Base-by-base conservation (phyloP, 2,888 invertebrate species). In the Isotomurus palustris region DNA sequence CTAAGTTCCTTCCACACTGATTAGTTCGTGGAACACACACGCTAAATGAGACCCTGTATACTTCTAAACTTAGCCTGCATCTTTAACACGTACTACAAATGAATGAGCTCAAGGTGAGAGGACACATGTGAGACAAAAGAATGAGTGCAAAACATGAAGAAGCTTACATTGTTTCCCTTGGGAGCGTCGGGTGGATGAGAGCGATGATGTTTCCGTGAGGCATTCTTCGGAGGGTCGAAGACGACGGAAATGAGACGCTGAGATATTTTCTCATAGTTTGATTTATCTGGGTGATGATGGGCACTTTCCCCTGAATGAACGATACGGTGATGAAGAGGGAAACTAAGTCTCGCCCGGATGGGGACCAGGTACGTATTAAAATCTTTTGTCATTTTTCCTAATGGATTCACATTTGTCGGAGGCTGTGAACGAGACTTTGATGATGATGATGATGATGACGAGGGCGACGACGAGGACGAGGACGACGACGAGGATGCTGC, bases 341-440 rank as follows among this genome's bases (percentile, higher is more conserved):
- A 51, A 4, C n/a, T 43, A n/a, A 50, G 36, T 24, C 48, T 40
- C 19, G 57, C 57, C 38, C 36, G 57, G 48, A 57, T 57, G 47
- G 57, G 56, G 44, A 52, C 45, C 44, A 57, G 57, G 52, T 57
- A 53, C 28, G 45, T 47, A 57, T 52, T 52, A 52, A 52, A 52
- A 50, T 52, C 47, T 48, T 52, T 57, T 57, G 52, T 47, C 52
- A 57, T 38, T 57, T 38, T 28, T 40, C 47, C 41, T 53, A 57
- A 57, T 48, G 55, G 48, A 2, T 17, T 50, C 38, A 50, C 50
- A 50, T 50, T 50, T 50, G 50, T 50, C 50, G 38, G 24, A 4
- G 36, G 17, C 14, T 4, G n/a, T 43, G 40, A 49, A 28, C 27
- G 40, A 28, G 49, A 36, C 35, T 36, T 29, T 55, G 55, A 36